Evolutionary conservation across 2,797 vertebrate species (phyloP), one percentile per base, ranked within the genome.

Genomic region (Myotis vivesi): DNA sequence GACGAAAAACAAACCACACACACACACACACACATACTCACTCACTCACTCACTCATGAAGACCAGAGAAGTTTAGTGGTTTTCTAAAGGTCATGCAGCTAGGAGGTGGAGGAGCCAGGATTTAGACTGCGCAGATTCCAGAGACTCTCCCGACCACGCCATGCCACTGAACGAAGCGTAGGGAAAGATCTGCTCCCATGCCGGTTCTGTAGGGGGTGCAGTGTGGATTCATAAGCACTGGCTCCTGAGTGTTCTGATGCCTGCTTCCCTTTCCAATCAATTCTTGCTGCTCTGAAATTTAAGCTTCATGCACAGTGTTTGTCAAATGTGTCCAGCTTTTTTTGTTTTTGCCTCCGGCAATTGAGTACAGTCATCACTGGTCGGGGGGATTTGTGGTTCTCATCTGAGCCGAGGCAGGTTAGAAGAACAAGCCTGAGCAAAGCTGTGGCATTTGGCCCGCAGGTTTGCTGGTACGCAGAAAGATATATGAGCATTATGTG

Each of bases 191-290:
- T 38, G 75, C 33, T 30, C 38, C 69, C 7, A 2, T 41, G 75
- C 23, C 1, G 10, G 5, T 8, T 7, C 64, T 55, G 8, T 19
- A 1, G 1, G 8, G 6, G 2, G 2, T 25, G 0, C 8, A 41
- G 19, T 22, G 3, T 3, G 57, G 36, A 28, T 84, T 51, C 38
- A 36, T 2, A 5, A 0, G 0, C 16, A 46, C 0, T 5, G 8
- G 33, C 36, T 64, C 71, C 38, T 15, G 38, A 25, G 62, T 15
- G 20, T 46, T 36, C 62, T n/a, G 25, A 36, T 46, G 19, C 44
- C 49, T 25, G 6, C 28, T 53, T 81, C 16, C 49, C 13, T 51
- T 57, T 59, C 33, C 46, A 5, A 44, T 76, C 53, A 62, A 0
- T 80, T 68, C 57, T 44, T 8, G 5, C 64, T 38, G 57, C 75